phyloP scores from a whole-genome alignment of 1,140 invertebrate genomes.

The Euschistus heros region DNA sequence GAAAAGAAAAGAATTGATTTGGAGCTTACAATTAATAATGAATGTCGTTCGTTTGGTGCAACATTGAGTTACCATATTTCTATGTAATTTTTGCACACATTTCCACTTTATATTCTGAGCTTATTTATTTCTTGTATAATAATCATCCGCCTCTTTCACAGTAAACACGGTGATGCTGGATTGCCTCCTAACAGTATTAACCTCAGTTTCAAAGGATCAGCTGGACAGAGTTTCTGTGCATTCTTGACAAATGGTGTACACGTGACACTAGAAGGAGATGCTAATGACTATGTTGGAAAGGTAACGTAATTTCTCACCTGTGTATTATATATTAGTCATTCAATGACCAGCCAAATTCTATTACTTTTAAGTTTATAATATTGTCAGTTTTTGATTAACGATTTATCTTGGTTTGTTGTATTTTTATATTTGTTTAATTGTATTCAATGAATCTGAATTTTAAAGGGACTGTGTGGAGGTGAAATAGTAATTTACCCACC shows the following conservation, averaged over 20 bases:
- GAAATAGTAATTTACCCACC: conserved; percentile 91
- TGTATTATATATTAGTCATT: too few species aligned
- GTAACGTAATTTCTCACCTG: conserved; percentile 31
- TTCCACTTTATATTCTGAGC: background rate
- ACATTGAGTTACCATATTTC: conserved; percentile 92
- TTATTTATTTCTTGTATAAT: conserved; percentile 9
- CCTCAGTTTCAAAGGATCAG: conserved; percentile 83
- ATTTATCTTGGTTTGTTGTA: background rate
- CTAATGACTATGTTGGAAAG: conserved; percentile 97
- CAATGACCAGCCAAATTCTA: background rate
- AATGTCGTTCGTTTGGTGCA: conserved; percentile 82
- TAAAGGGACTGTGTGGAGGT: conserved; percentile 85
- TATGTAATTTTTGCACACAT: conserved; percentile 47
- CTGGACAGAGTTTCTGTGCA: conserved; percentile 98
- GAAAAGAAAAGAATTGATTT: conserved; percentile 54
- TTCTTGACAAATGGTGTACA: conserved; percentile 85
- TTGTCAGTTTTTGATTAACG: background rate
- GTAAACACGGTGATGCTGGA: conserved; percentile 79
- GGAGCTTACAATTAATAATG: conserved; percentile 77
- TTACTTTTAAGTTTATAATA: background rate
- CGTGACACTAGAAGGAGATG: conserved; percentile 89
- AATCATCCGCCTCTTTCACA: conserved; percentile 35
- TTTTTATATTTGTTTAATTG: background rate
- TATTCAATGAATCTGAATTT: conserved; percentile 18
- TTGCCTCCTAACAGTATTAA: conserved; percentile 76